Conservation (phyloP, 2,797 vertebrate species). For the Gambelia wislizenii region DNA sequence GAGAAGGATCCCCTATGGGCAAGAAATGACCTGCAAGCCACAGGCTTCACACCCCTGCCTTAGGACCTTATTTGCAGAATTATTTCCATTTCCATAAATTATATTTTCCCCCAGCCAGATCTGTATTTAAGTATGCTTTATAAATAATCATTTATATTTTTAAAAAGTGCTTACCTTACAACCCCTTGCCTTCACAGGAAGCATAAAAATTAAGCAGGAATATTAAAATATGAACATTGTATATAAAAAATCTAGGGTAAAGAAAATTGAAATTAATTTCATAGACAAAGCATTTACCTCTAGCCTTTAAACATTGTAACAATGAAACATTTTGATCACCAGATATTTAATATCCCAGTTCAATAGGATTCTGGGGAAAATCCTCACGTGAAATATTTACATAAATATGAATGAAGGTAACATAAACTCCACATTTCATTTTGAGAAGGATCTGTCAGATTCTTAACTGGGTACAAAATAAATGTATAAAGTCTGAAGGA, state of each 20-base stretch:
- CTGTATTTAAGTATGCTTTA: constrained; percentile 2
- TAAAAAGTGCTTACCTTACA: constrained; percentile 91
- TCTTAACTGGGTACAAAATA: no score
- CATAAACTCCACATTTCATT: neutral
- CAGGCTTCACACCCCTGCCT: neutral
- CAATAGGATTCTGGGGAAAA: neutral
- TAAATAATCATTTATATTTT: neutral
- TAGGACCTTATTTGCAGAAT: neutral
- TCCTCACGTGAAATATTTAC: constrained; percentile 36
- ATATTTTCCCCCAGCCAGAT: constrained; percentile 7
- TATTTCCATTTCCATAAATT: constrained; percentile 21
- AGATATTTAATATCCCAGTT: neutral
- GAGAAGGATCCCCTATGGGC: neutral
- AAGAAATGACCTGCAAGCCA: neutral
- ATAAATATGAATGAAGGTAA: neutral
- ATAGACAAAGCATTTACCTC: neutral
- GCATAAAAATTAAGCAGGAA: constrained; percentile 80
- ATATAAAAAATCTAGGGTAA: constrained; percentile 45
- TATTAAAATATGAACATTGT: constrained; percentile 32
- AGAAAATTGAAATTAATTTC: constrained; percentile 35
- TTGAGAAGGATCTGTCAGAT: neutral
- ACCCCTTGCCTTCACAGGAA: constrained; percentile 94
- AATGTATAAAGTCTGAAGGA: neutral
- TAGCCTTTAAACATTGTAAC: constrained; percentile 3
- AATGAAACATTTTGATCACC: neutral